These are phyloP conservation scores for Noctilio leporinus DNA, from an alignment of 2,113 vertebrate genomes.

Conservation along the genomic window DNA sequence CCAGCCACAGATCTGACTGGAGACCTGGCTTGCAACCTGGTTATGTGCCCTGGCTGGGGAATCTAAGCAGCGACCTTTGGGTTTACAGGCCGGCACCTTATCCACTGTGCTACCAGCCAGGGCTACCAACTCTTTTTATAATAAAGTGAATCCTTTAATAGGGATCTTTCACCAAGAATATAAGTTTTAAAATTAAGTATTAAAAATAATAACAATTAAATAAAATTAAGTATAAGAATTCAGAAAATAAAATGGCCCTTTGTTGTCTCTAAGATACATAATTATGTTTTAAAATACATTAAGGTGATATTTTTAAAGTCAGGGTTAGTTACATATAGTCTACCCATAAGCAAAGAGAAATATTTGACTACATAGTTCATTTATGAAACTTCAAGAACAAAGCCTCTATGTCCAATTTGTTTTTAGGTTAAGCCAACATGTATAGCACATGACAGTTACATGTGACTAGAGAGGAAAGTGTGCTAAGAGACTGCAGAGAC, in stretches of 20 bases:
- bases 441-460: not conserved
- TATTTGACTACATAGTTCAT: not conserved
- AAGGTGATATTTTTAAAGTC: not conserved
- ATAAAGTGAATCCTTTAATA: conserved; percentile 26
- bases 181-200: conserved; percentile 5
- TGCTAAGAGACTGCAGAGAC: not conserved
- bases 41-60: no score
- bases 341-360: not conserved
- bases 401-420: not conserved
- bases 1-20: no score
- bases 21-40: no score
- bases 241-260: not conserved
- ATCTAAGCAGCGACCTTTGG: no score
- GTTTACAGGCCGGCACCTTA: no score
- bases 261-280: not conserved
- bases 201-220: no score
- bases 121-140: not conserved
- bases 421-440: not conserved
- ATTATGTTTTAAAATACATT: conserved; percentile 16
- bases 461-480: not conserved
- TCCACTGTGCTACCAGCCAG: no score
- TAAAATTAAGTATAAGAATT: conserved; percentile 25
- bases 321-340: not conserved
- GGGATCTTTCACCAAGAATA: conserved; percentile 2
- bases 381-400: not conserved